Conservation (phyloP, 2,888 invertebrate genomes). For the Horisme vitalbata region DNA sequence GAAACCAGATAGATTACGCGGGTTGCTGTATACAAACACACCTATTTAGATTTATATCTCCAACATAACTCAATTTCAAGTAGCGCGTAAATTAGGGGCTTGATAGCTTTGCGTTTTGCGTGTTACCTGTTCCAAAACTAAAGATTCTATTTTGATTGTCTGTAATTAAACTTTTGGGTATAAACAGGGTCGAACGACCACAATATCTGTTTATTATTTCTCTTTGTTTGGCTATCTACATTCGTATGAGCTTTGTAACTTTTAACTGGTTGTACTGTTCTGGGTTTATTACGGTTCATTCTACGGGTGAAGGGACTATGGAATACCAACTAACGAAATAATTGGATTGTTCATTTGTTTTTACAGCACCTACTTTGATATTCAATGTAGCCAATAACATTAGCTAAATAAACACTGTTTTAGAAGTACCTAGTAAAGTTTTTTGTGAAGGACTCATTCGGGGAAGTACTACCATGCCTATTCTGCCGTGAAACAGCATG, state of each 20-base stretch:
- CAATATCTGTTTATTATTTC: conserved; percentile 28
- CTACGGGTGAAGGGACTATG: neutral
- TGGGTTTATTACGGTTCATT: conserved; percentile 12
- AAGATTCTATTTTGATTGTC: conserved; percentile 27
- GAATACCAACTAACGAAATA: neutral
- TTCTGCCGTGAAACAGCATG: too few species aligned
- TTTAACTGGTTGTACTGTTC: conserved; percentile 14
- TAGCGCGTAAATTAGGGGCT: conserved; percentile 23
- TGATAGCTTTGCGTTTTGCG: conserved; percentile 17
- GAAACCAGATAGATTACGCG: conserved; percentile 41
- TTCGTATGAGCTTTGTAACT: conserved; percentile 17
- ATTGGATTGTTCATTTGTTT: neutral
- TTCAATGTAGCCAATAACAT: too few species aligned
- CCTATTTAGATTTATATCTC: conserved; percentile 44
- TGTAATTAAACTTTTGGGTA: conserved; percentile 34
- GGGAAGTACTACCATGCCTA: too few species aligned
- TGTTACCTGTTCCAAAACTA: conserved; percentile 22
- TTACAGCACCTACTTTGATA: neutral
- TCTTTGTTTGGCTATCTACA: conserved; percentile 24
- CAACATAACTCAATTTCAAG: conserved; percentile 42
- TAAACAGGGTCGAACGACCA: conserved; percentile 19
- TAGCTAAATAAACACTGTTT: too few species aligned
- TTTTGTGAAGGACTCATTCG: too few species aligned
- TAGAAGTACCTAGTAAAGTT: too few species aligned
- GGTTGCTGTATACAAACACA: conserved; percentile 44